phyloP scores from a whole-genome alignment of 1,140 invertebrate genomes.

The Drosophila subobscura region DNA sequence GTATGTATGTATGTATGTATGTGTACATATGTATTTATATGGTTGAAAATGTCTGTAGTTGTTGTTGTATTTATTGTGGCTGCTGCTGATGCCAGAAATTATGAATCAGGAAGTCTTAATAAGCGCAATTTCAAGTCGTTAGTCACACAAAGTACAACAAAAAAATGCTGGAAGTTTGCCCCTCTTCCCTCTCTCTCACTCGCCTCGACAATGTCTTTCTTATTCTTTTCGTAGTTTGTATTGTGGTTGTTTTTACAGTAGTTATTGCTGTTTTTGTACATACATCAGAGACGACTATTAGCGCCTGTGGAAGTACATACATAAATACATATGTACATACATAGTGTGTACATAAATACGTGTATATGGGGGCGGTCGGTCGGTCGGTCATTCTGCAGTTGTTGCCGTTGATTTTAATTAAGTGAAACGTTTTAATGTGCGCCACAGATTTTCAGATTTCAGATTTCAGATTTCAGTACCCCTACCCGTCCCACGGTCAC shows the following conservation, averaged over 20 bases:
- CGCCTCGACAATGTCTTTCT: slow-evolving; percentile 5
- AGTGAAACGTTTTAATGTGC: slow-evolving; percentile 74
- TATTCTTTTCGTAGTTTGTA: slow-evolving; percentile 26
- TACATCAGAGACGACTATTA: slow-evolving; percentile 31
- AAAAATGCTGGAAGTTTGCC: slow-evolving; percentile 49
- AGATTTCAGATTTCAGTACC: slow-evolving; percentile 17
- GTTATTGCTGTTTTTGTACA: slow-evolving; percentile 5
- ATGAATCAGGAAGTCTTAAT: slow-evolving; percentile 83
- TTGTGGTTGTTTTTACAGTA: not conserved
- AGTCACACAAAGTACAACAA: slow-evolving; percentile 61
- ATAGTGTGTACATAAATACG: not conserved
- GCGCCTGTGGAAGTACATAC: slow-evolving; percentile 40
- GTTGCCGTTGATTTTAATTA: slow-evolving; percentile 72
- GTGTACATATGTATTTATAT: too few relatives aligned
- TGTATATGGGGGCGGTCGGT: slow-evolving; percentile 56
- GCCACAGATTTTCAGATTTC: slow-evolving; percentile 61
- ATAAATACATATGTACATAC: not conserved
- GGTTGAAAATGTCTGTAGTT: slow-evolving; percentile 19
- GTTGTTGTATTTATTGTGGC: slow-evolving; percentile 21
- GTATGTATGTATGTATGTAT: too few relatives aligned
- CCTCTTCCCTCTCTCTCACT: slow-evolving; percentile 26
- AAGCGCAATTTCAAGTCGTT: slow-evolving; percentile 82
- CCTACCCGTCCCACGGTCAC: too few relatives aligned
- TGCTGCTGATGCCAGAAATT: slow-evolving; percentile 63
- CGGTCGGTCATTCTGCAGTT: slow-evolving; percentile 19